These are phyloP conservation scores for Malacosoma neustria DNA, from an alignment of 2,888 invertebrate species.

Conservation along the genomic window DNA sequence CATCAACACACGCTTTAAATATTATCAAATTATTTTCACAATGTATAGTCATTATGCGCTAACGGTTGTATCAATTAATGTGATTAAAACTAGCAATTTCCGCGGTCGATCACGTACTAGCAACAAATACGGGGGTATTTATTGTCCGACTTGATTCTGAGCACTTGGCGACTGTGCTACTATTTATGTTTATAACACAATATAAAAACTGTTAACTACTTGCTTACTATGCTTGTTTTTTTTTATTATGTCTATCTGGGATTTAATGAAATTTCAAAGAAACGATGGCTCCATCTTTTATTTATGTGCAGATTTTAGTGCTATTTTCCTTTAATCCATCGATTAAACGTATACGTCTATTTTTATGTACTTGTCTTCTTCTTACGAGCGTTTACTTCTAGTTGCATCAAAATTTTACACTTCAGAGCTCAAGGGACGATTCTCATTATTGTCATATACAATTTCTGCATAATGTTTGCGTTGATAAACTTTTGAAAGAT, in stretches of 20 bases:
- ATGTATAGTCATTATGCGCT: slow-evolving; percentile 59
- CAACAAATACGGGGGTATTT: slow-evolving; percentile 9
- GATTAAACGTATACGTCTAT: too few relatives aligned
- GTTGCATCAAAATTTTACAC: too few relatives aligned
- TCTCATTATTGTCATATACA: too few relatives aligned
- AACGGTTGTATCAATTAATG: slow-evolving; percentile 69
- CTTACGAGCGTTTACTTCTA: too few relatives aligned
- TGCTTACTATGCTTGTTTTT: not conserved
- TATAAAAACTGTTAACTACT: not conserved
- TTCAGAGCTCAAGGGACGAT: too few relatives aligned
- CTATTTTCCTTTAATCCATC: too few relatives aligned
- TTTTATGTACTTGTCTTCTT: too few relatives aligned
- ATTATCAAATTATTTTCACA: slow-evolving; percentile 65
- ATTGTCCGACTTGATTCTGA: slow-evolving; percentile 27
- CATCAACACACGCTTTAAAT: slow-evolving; percentile 44
- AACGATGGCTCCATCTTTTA: not conserved
- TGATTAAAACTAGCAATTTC: slow-evolving; percentile 60
- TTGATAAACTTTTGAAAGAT: too few relatives aligned
- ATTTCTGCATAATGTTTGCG: too few relatives aligned
- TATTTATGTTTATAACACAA: slow-evolving; percentile 1
- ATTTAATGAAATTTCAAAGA: not conserved
- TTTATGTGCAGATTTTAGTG: too few relatives aligned
- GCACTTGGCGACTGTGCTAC: slow-evolving; percentile 18
- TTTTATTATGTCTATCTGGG: not conserved
- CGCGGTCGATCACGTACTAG: slow-evolving; percentile 54